A percentile compares a stretch with the other conserved stretches of the same genome.
Conservation (phyloP, 30 jellyfish, hydroid and myxozoan species). For the Pseudorhiza aurosa region DNA sequence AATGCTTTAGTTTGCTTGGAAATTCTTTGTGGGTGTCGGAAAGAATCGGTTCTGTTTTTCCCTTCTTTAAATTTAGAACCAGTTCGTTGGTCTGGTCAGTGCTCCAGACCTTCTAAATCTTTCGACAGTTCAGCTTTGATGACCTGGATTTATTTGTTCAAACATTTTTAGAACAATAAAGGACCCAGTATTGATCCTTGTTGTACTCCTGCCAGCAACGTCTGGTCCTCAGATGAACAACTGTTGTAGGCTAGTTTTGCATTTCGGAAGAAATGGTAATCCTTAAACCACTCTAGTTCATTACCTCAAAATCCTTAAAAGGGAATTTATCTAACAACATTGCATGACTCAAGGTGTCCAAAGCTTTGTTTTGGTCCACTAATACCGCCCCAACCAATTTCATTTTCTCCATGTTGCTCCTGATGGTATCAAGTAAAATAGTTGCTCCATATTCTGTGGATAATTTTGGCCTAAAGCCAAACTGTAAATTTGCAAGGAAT, state of each 20-base stretch:
- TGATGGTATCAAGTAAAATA: constrained; percentile 59
- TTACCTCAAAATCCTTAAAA: too few relatives aligned
- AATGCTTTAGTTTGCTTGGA: constrained; percentile 61
- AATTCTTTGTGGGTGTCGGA: constrained; percentile 36
- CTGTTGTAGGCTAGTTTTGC: too few relatives aligned
- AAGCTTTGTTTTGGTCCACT: constrained; percentile 72
- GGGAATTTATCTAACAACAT: constrained; percentile 36
- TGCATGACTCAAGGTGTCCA: constrained; percentile 66
- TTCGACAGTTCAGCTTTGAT: constrained; percentile 51
- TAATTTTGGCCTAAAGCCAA: constrained; percentile 55
- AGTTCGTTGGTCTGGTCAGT: neutral
- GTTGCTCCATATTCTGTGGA: constrained; percentile 79
- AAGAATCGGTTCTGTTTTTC: constrained; percentile 21
- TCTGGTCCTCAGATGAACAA: too few relatives aligned
- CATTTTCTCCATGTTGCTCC: constrained; percentile 68
- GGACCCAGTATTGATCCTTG: too few relatives aligned
- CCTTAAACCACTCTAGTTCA: too few relatives aligned
- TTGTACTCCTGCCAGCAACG: too few relatives aligned
- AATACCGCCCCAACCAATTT: constrained; percentile 76
- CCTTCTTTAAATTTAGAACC: neutral
- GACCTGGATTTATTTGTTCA: constrained; percentile 49
- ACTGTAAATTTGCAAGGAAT: constrained; percentile 65
- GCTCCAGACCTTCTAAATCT: neutral
- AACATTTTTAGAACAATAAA: too few relatives aligned
- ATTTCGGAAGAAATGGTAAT: too few relatives aligned